Conservation (phyloP, 1,140 invertebrate species). For the Elymnias hypermnestra region DNA sequence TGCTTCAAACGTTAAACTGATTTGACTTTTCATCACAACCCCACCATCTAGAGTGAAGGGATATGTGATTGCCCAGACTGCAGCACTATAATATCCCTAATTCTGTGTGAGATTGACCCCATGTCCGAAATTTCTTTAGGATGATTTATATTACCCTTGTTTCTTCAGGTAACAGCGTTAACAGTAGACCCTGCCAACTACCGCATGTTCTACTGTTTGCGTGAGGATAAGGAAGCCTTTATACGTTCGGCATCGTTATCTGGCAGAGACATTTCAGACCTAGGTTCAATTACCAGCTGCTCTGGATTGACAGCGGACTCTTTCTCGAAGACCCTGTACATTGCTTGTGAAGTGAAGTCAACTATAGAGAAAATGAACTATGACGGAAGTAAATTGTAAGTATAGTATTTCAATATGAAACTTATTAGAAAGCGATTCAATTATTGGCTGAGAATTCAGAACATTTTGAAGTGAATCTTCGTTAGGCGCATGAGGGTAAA, state of each 20-base stretch:
- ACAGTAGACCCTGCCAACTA: conserved; percentile 73
- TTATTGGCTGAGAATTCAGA: too few species aligned
- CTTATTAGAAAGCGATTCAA: too few species aligned
- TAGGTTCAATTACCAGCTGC: conserved; percentile 62
- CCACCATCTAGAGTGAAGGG: too few species aligned
- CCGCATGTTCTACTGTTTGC: conserved; percentile 77
- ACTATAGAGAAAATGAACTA: conserved; percentile 81
- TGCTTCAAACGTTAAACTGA: too few species aligned
- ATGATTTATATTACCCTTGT: not conserved
- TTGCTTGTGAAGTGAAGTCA: conserved; percentile 76
- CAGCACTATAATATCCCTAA: too few species aligned
- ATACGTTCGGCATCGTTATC: conserved; percentile 32
- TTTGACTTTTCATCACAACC: too few species aligned
- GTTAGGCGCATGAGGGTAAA: too few species aligned
- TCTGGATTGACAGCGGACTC: conserved; percentile 82
- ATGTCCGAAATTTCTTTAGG: not conserved
- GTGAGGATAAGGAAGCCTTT: conserved; percentile 19
- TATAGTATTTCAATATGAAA: not conserved
- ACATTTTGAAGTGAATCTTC: too few species aligned
- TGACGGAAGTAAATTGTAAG: conserved; percentile 63
- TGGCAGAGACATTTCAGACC: conserved; percentile 22
- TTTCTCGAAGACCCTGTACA: conserved; percentile 81
- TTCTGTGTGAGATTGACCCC: too few species aligned
- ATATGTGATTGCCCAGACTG: too few species aligned
- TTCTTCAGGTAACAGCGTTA: conserved; percentile 63